phyloP scores from a whole-genome alignment of 2,797 vertebrate species.

The Varecia variegata region DNA sequence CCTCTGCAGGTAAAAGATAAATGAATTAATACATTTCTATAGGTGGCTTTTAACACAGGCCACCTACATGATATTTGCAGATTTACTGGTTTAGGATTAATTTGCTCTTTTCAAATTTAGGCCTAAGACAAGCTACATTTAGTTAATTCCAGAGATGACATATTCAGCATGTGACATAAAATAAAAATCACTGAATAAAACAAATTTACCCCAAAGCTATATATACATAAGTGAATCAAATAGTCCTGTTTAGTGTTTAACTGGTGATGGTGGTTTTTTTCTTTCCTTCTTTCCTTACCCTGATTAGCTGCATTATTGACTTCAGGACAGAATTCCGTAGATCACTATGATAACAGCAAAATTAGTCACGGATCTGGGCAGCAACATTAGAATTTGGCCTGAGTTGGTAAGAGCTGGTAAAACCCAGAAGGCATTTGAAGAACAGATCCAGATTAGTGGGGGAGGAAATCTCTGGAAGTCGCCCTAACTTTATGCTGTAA shows the following conservation, averaged over 20 bases:
- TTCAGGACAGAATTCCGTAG: constrained; percentile 3
- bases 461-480: constrained; percentile 8
- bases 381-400: constrained; percentile 67
- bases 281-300: neutral
- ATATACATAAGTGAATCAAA: constrained; percentile 74
- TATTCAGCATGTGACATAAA: constrained; percentile 69
- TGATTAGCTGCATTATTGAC: neutral
- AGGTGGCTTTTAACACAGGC: neutral
- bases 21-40: neutral
- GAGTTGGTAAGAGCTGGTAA: constrained; percentile 70
- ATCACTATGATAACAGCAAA: constrained; percentile 74
- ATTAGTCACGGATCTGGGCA: constrained; percentile 52
- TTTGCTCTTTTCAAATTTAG: constrained; percentile 51
- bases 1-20: neutral
- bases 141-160: constrained; percentile 72
- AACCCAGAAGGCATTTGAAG: constrained; percentile 56
- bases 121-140: constrained; percentile 71
- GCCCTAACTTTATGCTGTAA: neutral
- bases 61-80: constrained; percentile 49
- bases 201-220: constrained; percentile 72
- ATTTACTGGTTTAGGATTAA: constrained; percentile 73
- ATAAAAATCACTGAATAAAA: constrained; percentile 73
- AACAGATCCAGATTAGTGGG: neutral
- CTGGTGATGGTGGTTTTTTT: neutral
- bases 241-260: constrained; percentile 49